Conservation (phyloP, 2,888 invertebrate genomes). For the Reticulitermes lucifugus region DNA sequence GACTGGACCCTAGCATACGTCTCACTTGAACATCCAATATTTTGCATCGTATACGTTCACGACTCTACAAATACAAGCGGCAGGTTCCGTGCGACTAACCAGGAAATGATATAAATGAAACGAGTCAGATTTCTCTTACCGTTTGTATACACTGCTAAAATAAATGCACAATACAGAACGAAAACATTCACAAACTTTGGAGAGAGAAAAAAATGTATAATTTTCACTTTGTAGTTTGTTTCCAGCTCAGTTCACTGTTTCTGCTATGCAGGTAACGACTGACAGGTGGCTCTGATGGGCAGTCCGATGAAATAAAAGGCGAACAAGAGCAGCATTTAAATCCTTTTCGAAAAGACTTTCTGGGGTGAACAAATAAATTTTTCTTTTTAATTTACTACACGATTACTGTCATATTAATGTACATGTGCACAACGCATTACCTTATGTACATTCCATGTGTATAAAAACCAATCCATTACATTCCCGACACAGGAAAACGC, state of each 20-base stretch:
- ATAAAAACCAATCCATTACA: too few relatives aligned
- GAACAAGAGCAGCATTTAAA: constrained; percentile 12
- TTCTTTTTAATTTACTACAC: neutral
- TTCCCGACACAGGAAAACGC: too few relatives aligned
- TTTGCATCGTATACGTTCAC: too few relatives aligned
- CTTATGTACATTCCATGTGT: too few relatives aligned
- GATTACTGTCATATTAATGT: too few relatives aligned
- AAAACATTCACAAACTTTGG: constrained; percentile 23
- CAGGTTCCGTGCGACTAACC: neutral
- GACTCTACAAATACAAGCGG: neutral
- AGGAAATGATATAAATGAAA: neutral
- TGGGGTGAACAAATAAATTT: neutral
- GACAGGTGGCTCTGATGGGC: constrained; percentile 29
- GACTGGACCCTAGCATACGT: too few relatives aligned
- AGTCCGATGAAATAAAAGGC: constrained; percentile 23
- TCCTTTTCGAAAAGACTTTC: neutral
- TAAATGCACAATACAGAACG: neutral
- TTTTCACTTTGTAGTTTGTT: constrained; percentile 34
- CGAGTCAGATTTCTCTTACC: neutral
- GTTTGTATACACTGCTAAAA: neutral
- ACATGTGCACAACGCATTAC: too few relatives aligned
- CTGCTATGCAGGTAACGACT: constrained; percentile 2
- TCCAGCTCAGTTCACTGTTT: constrained; percentile 32
- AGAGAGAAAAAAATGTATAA: neutral
- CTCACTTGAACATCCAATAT: too few relatives aligned